Conservation (phyloP, 2,888 invertebrate genomes). For the Oscheius sp. region DNA sequence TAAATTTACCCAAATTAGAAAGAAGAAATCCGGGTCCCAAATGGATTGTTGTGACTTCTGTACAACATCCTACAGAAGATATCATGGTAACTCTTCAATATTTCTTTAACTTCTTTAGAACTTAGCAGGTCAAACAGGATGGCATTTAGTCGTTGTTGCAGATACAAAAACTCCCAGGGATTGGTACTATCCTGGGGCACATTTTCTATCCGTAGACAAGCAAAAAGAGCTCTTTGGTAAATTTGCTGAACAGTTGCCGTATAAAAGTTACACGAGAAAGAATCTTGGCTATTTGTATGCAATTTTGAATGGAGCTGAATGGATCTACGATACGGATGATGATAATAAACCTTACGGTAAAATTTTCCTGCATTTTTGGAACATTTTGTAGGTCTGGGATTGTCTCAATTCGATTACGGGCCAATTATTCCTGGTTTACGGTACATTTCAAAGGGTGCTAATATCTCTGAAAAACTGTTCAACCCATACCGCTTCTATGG, state of each 20-base stretch:
- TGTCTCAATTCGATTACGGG: slow-evolving; percentile 48
- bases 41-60: slow-evolving; percentile 35
- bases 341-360: slow-evolving; percentile 42
- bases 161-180: slow-evolving; percentile 45
- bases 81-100: slow-evolving; percentile 18
- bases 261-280: slow-evolving; percentile 39
- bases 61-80: slow-evolving; percentile 33
- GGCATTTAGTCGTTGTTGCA: slow-evolving; percentile 44
- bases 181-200: slow-evolving; percentile 39
- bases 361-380: too few species aligned
- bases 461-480: slow-evolving; percentile 42
- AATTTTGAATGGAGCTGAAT: slow-evolving; percentile 41
- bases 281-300: slow-evolving; percentile 46
- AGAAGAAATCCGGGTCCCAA: neutral
- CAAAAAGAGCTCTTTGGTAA: slow-evolving; percentile 7
- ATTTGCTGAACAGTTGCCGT: slow-evolving; percentile 3
- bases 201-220: slow-evolving; percentile 40
- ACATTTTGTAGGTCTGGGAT: slow-evolving; percentile 43
- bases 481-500: slow-evolving; percentile 55
- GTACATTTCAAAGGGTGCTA: slow-evolving; percentile 1
- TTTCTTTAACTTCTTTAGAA: neutral
- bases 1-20: too few species aligned
- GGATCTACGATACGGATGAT: slow-evolving; percentile 49
- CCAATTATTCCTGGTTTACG: neutral
- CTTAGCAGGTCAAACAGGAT: slow-evolving; percentile 34